These are phyloP conservation scores for Hecatera dysodea DNA, from an alignment of 2,888 invertebrate genomes.

Conservation along the genomic window DNA sequence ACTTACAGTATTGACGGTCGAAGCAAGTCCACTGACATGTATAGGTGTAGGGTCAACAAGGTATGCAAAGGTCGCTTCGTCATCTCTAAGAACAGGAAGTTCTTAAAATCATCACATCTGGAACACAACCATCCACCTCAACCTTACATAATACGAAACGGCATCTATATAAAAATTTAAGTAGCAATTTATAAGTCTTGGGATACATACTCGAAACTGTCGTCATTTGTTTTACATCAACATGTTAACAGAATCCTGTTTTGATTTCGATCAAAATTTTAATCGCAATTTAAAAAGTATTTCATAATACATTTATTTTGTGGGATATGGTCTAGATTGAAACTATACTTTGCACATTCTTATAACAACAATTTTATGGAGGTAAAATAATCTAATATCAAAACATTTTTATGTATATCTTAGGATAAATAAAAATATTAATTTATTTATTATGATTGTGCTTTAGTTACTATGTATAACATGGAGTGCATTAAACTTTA, in stretches of 20 bases:
- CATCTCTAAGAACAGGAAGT: slow-evolving; percentile 16
- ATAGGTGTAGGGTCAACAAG: slow-evolving; percentile 28
- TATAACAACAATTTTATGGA: too few relatives aligned
- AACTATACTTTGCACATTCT: too few relatives aligned
- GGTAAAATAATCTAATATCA: too few relatives aligned
- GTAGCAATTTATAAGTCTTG: not conserved
- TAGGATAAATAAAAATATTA: too few relatives aligned
- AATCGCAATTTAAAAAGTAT: not conserved
- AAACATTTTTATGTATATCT: not conserved
- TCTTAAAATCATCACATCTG: slow-evolving; percentile 13
- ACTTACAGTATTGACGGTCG: slow-evolving; percentile 66
- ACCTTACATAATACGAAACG: slow-evolving; percentile 33
- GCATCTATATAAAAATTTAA: slow-evolving; percentile 19
- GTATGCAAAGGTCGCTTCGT: slow-evolving; percentile 35
- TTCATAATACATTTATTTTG: not conserved
- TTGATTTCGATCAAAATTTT: not conserved
- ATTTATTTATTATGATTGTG: too few relatives aligned
- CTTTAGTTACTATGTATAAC: too few relatives aligned
- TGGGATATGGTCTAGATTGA: too few relatives aligned
- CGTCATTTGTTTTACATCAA: too few relatives aligned
- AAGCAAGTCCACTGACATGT: slow-evolving; percentile 22
- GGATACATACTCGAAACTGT: too few relatives aligned
- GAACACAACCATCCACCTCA: slow-evolving; percentile 23
- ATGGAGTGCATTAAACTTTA: too few relatives aligned
- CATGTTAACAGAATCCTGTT: too few relatives aligned